Percentiles rank a stretch among this genome's conserved stretches.
These are phyloP conservation scores for Etia nguti DNA, from an alignment of 2,113 vertebrate genomes.

Conservation along the genomic window DNA sequence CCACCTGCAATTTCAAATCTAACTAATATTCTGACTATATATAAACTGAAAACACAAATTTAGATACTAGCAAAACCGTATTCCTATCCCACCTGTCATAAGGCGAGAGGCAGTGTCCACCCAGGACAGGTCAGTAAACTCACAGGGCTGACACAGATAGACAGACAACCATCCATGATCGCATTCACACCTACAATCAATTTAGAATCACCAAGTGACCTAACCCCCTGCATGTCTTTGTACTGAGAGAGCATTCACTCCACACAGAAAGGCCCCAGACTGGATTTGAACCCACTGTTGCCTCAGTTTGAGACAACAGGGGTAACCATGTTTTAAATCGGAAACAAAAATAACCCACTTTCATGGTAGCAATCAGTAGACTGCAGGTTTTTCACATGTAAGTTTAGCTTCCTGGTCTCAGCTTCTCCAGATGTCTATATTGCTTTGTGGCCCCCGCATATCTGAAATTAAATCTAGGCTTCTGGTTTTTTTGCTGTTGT, in stretches of 20 bases:
- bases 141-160: not conserved
- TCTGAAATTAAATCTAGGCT: not conserved
- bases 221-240: not conserved
- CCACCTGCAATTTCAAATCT: too few relatives aligned
- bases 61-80: not conserved
- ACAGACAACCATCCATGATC: not conserved
- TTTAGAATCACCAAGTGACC: not conserved
- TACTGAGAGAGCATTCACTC: not conserved
- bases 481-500: not conserved
- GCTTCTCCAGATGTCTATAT: not conserved
- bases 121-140: too few relatives aligned
- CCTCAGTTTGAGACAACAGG: not conserved
- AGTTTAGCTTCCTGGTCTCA: not conserved
- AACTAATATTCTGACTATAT: not conserved
- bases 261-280: not conserved
- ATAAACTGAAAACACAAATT: not conserved
- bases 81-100: too few relatives aligned
- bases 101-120: too few relatives aligned
- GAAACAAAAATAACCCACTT: not conserved
- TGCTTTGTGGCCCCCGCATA: not conserved
- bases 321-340: not conserved
- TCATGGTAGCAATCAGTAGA: not conserved
- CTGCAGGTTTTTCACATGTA: not conserved
- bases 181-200: not conserved
- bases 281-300: not conserved